Percentiles rank a stretch among this genome's conserved stretches.
These are phyloP conservation scores for Lateolabrax maculatus DNA, from an alignment of 2,797 vertebrate species.

Conservation along the genomic window DNA sequence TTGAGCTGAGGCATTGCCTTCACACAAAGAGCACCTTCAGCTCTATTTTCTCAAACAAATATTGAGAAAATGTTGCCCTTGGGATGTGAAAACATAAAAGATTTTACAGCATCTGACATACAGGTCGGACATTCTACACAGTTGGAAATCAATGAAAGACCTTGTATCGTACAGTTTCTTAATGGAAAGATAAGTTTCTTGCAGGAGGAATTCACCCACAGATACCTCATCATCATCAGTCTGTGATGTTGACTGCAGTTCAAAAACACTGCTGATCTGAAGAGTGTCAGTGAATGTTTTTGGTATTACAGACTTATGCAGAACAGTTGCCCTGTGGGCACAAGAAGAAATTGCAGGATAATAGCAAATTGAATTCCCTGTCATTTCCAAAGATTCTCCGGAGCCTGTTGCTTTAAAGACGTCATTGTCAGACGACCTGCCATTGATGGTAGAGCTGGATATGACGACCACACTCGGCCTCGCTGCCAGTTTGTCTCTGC, in stretches of 20 bases:
- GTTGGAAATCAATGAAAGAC: neutral
- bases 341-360: neutral
- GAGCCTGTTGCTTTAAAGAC: neutral
- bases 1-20: constrained; percentile 3
- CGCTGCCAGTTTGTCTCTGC: neutral
- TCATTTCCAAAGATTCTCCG: neutral
- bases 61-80: constrained; percentile 4
- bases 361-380: neutral
- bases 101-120: neutral
- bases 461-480: neutral
- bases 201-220: neutral
- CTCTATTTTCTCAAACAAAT: neutral
- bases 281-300: neutral
- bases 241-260: neutral
- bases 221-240: neutral
- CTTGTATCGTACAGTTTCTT: neutral
- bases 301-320: neutral
- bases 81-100: neutral
- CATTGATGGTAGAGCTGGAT: neutral
- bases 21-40: constrained; percentile 5
- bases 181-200: neutral
- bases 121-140: neutral
- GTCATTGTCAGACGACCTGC: neutral
- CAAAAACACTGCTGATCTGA: neutral
- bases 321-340: neutral